Evolutionary conservation across 2,888 invertebrate genomes (phyloP).

Genomic region (Romanomermis culicivorax): DNA sequence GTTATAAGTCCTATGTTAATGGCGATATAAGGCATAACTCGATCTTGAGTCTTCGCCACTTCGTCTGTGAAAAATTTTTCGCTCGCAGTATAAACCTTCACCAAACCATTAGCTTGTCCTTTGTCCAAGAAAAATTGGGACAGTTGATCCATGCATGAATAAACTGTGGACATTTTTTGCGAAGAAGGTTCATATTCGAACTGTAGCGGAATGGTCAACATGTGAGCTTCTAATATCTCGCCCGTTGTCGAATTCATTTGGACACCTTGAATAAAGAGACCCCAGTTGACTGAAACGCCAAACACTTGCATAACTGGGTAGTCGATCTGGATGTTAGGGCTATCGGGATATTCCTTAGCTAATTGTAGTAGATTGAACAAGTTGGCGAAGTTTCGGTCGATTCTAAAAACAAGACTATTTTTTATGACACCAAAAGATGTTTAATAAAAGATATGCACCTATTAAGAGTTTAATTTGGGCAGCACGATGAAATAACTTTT

Average conservation of each 20-base stretch:
- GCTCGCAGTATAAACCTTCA: neutral
- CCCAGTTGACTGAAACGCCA: neutral
- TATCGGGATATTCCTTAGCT: no score
- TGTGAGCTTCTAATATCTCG: neutral
- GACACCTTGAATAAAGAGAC: neutral
- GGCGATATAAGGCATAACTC: neutral
- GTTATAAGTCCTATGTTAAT: neutral
- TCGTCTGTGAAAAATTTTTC: neutral
- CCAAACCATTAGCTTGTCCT: no score
- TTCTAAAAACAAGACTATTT: no score
- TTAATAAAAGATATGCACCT: no score
- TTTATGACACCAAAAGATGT: no score
- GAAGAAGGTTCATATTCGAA: neutral
- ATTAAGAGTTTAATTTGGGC: no score
- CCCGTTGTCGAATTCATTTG: neutral
- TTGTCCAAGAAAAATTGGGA: no score
- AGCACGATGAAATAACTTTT: no score
- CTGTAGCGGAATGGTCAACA: neutral
- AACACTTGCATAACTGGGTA: conserved; percentile 2
- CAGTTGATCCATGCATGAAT: neutral
- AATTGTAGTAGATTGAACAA: no score
- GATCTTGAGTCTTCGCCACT: neutral
- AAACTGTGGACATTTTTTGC: neutral
- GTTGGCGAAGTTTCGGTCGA: no score
- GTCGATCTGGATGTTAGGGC: neutral